Evolutionary conservation across 2,888 invertebrate species (phyloP), one percentile per base, ranked within the genome.

Genomic region (Eupelmus urozonus): DNA sequence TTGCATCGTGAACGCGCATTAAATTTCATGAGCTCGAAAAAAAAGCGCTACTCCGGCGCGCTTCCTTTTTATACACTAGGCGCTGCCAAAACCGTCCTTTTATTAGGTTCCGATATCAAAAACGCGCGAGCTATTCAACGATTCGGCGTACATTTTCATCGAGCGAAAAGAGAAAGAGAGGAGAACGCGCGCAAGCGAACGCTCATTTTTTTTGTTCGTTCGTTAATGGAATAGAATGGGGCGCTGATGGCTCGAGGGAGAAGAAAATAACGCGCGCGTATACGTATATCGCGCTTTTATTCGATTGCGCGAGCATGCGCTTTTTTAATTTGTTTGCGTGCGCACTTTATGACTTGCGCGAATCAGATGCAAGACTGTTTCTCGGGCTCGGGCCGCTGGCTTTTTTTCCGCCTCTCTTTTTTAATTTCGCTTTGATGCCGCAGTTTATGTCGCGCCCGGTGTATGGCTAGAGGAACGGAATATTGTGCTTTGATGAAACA

Each of bases 251-350:
- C 42, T 7, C 59, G 57, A 62, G 51, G 34, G 57, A 49, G 49
- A 66, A 60, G 60, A 62, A 63, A 76, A 76, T 63, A 70, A 63
- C 70, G 40, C 40, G 18, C 18, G 57, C 57, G n/a, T 29, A 34
- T 55, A 40, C 59, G 20, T 55, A 42, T 25, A 66, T 42, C 53
- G 71, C 20, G 49, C 59, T 51, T 25, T 40, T 29, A 40, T 62
- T 70, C 70, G 62, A 63, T 66, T 63, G 65, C 60, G 20, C 67
- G 20, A 23, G 23, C 59, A 42, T 29, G 18, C 55, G 25, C 59
- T 49, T 63, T 71, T 72, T 72, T 55, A 65, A 72, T 75, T 67
- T 75, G 75, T 75, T 75, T 75, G 67, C 57, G 13, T n/a, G n/a
- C 59, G 62, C 67, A 62, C 60, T 75, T 65, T 66, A 67, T 60